Conservation (phyloP, 2,888 invertebrate species). For the Drymonia ruficornis region DNA sequence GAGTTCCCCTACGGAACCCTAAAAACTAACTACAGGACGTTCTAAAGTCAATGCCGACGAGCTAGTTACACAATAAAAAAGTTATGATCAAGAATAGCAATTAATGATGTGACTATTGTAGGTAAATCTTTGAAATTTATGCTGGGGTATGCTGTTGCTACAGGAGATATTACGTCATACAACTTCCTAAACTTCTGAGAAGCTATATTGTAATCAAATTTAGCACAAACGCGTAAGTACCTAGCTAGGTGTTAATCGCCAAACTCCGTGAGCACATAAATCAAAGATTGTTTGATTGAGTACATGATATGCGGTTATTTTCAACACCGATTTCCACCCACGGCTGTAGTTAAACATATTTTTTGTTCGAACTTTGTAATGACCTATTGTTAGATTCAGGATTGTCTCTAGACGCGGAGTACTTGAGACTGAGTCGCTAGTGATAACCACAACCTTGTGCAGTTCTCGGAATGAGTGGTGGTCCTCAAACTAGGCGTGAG, state of each 20-base stretch:
- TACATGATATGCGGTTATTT: conserved; percentile 4
- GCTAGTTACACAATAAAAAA: no score
- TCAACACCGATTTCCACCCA: not conserved
- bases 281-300: conserved; percentile 8
- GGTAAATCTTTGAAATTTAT: no score
- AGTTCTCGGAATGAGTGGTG: no score
- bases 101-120: no score
- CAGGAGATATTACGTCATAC: not conserved
- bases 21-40: no score
- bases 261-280: conserved; percentile 12
- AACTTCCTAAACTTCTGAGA: conserved; percentile 12
- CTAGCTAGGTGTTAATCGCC: conserved; percentile 13
- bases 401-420: not conserved
- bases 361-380: not conserved
- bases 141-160: not conserved
- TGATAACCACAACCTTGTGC: no score
- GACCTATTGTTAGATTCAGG: not conserved
- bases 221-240: conserved; percentile 4
- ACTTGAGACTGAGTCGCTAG: no score
- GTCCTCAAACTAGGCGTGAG: no score
- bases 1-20: no score
- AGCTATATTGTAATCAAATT: conserved; percentile 9
- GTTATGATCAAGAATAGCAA: no score
- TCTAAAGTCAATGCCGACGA: no score
- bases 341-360: not conserved